Evolutionary conservation across 2,113 vertebrate genomes (phyloP).

Genomic region (Pelvicachromis taeniatus): DNA sequence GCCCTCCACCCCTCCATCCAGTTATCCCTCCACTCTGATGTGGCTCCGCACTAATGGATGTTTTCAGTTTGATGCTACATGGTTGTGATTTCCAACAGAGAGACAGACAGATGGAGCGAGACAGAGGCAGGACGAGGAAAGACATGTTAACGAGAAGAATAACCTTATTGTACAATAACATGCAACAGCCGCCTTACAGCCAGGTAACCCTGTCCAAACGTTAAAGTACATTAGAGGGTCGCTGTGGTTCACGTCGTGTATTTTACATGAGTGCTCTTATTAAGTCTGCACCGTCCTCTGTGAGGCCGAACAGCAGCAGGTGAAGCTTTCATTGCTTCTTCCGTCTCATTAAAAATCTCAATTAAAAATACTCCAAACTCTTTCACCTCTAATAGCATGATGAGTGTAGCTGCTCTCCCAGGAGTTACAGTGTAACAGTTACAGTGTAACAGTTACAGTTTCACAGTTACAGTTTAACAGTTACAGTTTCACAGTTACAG

Average conservation of each 20-base stretch:
- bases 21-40: constrained; percentile 28
- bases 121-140: neutral
- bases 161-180: neutral
- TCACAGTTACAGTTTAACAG: too few species aligned
- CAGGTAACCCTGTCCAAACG: neutral
- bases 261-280: neutral
- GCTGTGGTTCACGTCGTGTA: neutral
- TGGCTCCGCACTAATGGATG: constrained; percentile 56
- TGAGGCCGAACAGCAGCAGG: neutral
- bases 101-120: neutral
- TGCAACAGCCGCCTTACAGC: neutral
- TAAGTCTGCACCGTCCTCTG: neutral
- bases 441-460: too few species aligned
- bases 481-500: too few species aligned
- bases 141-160: neutral
- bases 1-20: neutral
- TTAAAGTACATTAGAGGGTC: neutral
- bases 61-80: constrained; percentile 64
- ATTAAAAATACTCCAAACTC: too few species aligned
- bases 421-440: too few species aligned
- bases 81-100: constrained; percentile 33
- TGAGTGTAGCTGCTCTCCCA: too few species aligned
- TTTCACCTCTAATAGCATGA: too few species aligned
- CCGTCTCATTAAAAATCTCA: neutral
- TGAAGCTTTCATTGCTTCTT: neutral